These are phyloP conservation scores for Larimichthys crocea DNA, from an alignment of 2,113 vertebrate genomes.

Conservation along the genomic window DNA sequence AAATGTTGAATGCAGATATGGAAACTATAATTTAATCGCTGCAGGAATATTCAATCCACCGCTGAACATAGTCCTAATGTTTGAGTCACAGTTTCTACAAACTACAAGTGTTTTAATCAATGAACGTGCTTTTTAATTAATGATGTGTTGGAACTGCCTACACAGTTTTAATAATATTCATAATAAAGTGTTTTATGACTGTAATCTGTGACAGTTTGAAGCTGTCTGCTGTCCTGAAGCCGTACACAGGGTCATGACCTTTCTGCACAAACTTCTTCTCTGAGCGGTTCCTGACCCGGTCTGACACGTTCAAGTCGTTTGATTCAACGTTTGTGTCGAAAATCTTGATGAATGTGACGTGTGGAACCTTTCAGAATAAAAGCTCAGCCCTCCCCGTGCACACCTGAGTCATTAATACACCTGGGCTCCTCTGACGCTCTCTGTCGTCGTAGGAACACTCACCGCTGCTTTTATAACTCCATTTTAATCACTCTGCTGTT, in stretches of 20 bases:
- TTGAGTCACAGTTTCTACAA: neutral
- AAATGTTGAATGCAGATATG: neutral
- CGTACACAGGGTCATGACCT: too few species aligned
- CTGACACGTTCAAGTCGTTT: neutral
- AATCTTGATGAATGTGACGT: constrained; percentile 3
- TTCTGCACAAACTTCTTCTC: too few species aligned
- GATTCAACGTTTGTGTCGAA: neutral
- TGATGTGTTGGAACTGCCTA: too few species aligned
- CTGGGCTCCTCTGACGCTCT: constrained; percentile 10
- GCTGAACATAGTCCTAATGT: neutral
- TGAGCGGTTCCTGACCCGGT: too few species aligned
- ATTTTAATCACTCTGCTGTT: constrained; percentile 69
- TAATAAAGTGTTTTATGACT: too few species aligned
- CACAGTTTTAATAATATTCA: too few species aligned
- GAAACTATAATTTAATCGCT: neutral
- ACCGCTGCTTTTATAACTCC: constrained; percentile 47
- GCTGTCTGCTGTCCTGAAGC: too few species aligned
- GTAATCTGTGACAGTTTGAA: too few species aligned
- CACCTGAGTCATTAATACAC: constrained; percentile 51
- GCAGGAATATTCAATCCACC: neutral
- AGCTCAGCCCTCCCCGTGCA: neutral
- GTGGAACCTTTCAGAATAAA: constrained; percentile 12
- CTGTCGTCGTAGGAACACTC: constrained; percentile 43
- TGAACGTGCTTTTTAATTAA: too few species aligned
- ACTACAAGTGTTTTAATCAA: neutral